Percentiles rank a stretch among this genome's conserved stretches.
Evolutionary conservation across 1,140 invertebrate genomes (phyloP).

Genomic region (Asobara japonica): DNA sequence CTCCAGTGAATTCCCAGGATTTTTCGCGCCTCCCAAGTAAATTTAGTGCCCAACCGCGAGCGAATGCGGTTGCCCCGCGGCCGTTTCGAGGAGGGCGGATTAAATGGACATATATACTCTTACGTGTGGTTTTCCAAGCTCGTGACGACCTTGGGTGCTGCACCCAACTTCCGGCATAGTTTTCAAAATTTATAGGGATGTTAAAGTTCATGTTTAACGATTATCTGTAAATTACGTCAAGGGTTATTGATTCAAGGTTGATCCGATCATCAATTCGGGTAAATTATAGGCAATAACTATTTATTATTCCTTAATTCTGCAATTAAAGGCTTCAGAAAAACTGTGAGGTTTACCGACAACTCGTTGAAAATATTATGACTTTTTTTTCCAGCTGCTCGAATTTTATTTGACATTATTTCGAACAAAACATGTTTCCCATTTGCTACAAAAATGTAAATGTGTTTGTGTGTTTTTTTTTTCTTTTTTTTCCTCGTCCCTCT

Average conservation of each 20-base stretch:
- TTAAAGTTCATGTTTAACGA: not conserved
- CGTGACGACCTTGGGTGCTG: not conserved
- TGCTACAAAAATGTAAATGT: no score
- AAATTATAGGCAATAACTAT: no score
- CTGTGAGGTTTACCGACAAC: no score
- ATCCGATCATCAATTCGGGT: not conserved
- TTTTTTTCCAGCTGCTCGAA: no score
- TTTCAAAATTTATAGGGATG: not conserved
- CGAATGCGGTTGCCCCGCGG: conserved; percentile 27
- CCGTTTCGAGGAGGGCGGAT: conserved; percentile 13
- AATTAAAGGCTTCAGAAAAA: no score
- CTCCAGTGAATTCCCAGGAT: not conserved
- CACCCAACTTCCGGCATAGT: not conserved
- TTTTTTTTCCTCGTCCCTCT: no score
- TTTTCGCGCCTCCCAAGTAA: conserved; percentile 28
- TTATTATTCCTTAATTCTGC: no score
- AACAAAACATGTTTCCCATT: no score
- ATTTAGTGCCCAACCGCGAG: conserved; percentile 35
- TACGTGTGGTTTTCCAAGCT: not conserved
- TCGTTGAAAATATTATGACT: no score
- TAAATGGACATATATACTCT: conserved; percentile 11
- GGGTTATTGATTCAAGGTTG: no score
- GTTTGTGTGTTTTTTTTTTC: no score
- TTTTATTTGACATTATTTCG: no score
- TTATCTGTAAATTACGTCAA: not conserved